A percentile compares a stretch with the other conserved stretches of the same genome.
Evolutionary conservation across 2,797 vertebrate genomes (phyloP).

Genomic region (Hydrolagus colliei): DNA sequence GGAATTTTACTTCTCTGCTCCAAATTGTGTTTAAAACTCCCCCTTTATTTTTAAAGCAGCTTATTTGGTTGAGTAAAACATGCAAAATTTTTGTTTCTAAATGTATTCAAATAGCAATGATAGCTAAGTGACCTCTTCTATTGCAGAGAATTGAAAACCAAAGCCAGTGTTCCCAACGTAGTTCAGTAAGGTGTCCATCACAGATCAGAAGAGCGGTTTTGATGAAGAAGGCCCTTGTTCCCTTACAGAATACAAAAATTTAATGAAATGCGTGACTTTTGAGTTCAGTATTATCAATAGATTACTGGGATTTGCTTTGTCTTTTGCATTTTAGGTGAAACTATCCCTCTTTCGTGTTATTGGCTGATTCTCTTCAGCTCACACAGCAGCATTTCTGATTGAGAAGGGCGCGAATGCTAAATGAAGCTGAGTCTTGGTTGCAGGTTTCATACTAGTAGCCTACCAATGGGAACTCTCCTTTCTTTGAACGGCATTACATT

Average conservation of each 20-base stretch:
- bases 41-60: not conserved
- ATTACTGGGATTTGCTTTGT: not conserved
- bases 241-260: no score
- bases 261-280: no score
- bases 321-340: not conserved
- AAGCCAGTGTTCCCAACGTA: no score
- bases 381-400: not conserved
- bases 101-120: no score
- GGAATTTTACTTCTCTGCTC: not conserved
- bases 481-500: not conserved
- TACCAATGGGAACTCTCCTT: not conserved
- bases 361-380: not conserved
- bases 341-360: not conserved
- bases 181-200: no score
- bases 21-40: not conserved
- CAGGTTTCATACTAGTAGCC: not conserved
- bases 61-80: not conserved
- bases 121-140: no score
- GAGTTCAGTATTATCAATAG: no score
- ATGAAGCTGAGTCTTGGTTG: not conserved
- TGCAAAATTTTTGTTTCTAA: not conserved
- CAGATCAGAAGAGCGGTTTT: no score
- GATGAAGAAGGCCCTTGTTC: no score
- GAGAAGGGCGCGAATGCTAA: not conserved
- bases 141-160: not conserved